phyloP scores from a whole-genome alignment of 1,140 invertebrate genomes.

The Alviniconcha marisindica region DNA sequence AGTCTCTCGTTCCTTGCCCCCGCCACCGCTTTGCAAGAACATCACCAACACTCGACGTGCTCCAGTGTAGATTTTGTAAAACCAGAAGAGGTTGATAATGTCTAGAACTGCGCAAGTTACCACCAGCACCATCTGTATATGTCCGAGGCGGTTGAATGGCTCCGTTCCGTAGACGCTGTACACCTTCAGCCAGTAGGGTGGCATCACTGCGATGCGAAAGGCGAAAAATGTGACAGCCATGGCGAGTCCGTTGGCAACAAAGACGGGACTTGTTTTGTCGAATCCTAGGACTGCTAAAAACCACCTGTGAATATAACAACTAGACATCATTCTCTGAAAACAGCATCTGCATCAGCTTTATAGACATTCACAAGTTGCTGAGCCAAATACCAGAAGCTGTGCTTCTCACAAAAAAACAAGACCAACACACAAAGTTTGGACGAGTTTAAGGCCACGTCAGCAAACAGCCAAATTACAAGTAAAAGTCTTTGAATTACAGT shows the following conservation, averaged over 20 bases:
- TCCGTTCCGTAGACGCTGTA: slow-evolving; percentile 67
- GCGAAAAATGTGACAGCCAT: slow-evolving; percentile 73
- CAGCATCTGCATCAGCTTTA: too few relatives aligned
- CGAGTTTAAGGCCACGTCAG: too few relatives aligned
- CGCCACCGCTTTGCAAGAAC: slow-evolving; percentile 33
- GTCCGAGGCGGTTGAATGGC: slow-evolving; percentile 61
- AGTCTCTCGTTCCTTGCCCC: slow-evolving; percentile 36
- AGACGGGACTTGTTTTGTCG: slow-evolving; percentile 59
- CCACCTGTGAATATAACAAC: slow-evolving; percentile 62
- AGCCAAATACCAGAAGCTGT: too few relatives aligned
- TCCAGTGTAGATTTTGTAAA: slow-evolving; percentile 70
- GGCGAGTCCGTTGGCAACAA: slow-evolving; percentile 68
- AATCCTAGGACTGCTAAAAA: slow-evolving; percentile 68
- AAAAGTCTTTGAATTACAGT: too few relatives aligned
- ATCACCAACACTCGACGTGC: slow-evolving; percentile 56
- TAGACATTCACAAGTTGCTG: too few relatives aligned
- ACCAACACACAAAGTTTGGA: too few relatives aligned
- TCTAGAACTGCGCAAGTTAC: slow-evolving; percentile 69
- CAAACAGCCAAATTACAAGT: too few relatives aligned
- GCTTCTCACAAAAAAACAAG: too few relatives aligned
- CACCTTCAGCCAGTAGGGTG: slow-evolving; percentile 69
- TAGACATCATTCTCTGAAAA: too few relatives aligned
- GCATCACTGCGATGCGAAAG: slow-evolving; percentile 67
- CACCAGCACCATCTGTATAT: slow-evolving; percentile 67
- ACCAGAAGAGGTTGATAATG: slow-evolving; percentile 72